These are phyloP conservation scores for Chloroclystis v-ata DNA, from an alignment of 2,888 invertebrate genomes.

Conservation along the genomic window DNA sequence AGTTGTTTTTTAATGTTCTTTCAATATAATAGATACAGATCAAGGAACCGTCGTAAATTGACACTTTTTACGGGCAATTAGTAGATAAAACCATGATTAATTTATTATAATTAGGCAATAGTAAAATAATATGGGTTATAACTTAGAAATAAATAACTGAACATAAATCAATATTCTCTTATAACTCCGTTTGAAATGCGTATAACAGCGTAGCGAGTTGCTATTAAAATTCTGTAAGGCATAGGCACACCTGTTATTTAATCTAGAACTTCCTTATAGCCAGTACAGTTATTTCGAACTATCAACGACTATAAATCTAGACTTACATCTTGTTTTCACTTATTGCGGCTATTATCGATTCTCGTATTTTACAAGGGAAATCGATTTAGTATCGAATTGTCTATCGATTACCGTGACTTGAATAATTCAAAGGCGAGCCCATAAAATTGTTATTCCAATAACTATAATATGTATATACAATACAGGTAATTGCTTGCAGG, in stretches of 20 bases:
- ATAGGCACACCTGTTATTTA: not conserved
- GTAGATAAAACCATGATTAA: no score
- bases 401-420: constrained; percentile 50
- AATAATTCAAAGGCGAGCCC: constrained; percentile 45
- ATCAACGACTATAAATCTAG: constrained; percentile 10
- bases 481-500: not conserved
- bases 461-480: constrained; percentile 22
- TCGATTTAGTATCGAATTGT: constrained; percentile 44
- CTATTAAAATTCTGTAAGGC: constrained; percentile 1
- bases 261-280: not conserved
- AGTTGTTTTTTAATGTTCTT: no score
- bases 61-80: no score
- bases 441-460: constrained; percentile 27
- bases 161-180: no score
- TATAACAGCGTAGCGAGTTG: not conserved
- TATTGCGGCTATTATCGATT: constrained; percentile 10
- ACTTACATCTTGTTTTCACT: constrained; percentile 15
- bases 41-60: no score
- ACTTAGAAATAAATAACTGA: no score
- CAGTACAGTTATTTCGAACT: constrained; percentile 2
- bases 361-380: constrained; percentile 34
- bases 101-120: no score
- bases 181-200: no score
- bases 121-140: no score
- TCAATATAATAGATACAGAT: no score